Conservation (phyloP, 2,888 invertebrate species). For the Napeogenes sylphis region DNA sequence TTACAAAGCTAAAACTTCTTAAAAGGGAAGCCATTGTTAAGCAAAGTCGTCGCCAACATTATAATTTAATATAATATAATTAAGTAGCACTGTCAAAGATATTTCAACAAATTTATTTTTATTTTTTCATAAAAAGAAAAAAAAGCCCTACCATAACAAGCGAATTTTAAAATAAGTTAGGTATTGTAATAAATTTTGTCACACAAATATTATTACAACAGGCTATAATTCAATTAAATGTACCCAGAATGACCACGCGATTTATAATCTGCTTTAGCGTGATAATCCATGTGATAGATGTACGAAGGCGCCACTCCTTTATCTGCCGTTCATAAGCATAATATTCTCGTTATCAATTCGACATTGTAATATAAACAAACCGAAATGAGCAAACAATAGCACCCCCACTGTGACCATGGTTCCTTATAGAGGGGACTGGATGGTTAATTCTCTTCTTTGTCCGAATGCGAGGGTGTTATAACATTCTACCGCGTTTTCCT, state of each 20-base stretch:
- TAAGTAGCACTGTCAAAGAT: no score
- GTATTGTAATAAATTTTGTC: conserved; percentile 1
- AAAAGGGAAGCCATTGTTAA: no score
- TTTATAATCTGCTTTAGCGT: conserved; percentile 13
- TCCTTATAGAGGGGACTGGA: conserved; percentile 21
- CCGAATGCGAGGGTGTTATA: conserved; percentile 23
- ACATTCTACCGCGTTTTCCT: conserved; percentile 21
- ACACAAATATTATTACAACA: conserved; percentile 1
- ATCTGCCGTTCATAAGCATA: conserved; percentile 15
- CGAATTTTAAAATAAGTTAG: neutral
- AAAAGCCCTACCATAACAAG: no score
- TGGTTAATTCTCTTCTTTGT: conserved; percentile 23
- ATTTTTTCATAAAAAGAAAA: no score
- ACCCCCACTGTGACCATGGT: conserved; percentile 11
- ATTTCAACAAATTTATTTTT: no score
- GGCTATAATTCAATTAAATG: conserved; percentile 1
- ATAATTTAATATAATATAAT: no score
- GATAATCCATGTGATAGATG: conserved; percentile 11
- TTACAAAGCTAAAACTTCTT: neutral
- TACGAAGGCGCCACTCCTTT: conserved; percentile 11
- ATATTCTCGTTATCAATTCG: conserved; percentile 22
- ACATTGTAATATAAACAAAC: conserved; percentile 19
- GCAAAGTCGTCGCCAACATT: no score
- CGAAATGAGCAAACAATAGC: conserved; percentile 14
- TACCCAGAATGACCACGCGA: conserved; percentile 6